A percentile compares a stretch with the other conserved stretches of the same genome.
Evolutionary conservation across 1,140 invertebrate species (phyloP).

Genomic region (Brachionus rubens): DNA sequence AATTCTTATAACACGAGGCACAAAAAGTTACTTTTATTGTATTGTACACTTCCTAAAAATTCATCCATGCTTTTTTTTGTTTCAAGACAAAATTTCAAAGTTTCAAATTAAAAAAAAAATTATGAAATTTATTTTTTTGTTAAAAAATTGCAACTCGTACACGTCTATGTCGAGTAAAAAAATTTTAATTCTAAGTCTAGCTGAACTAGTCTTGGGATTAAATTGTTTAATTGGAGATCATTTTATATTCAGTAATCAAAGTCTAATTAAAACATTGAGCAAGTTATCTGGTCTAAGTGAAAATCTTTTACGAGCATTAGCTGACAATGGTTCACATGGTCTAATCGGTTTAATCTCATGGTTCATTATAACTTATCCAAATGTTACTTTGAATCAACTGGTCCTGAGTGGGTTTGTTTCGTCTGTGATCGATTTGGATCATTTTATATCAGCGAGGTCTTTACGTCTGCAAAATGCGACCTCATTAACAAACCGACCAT

Average conservation of each 20-base stretch:
- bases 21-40: conserved; percentile 1
- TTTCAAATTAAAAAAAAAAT: background rate
- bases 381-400: conserved; percentile 32
- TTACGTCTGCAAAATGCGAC: conserved; percentile 51
- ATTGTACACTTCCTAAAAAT: conserved; percentile 23
- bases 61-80: conserved; percentile 33
- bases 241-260: conserved; percentile 25
- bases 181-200: background rate
- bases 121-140: background rate
- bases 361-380: conserved; percentile 50
- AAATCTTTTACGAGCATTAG: conserved; percentile 35
- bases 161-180: conserved; percentile 1
- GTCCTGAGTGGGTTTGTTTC: conserved; percentile 50
- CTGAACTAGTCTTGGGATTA: conserved; percentile 14
- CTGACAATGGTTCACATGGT: conserved; percentile 51
- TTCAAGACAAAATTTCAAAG: no score
- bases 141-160: no score
- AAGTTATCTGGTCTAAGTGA: background rate
- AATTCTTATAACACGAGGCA: background rate
- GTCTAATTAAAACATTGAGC: background rate
- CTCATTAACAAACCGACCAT: conserved; percentile 50
- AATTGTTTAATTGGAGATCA: conserved; percentile 23
- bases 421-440: conserved; percentile 53
- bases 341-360: conserved; percentile 50
- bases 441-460: conserved; percentile 54